Base-by-base conservation (phyloP, 2,113 vertebrate genomes). In the Cepphus grylle region DNA sequence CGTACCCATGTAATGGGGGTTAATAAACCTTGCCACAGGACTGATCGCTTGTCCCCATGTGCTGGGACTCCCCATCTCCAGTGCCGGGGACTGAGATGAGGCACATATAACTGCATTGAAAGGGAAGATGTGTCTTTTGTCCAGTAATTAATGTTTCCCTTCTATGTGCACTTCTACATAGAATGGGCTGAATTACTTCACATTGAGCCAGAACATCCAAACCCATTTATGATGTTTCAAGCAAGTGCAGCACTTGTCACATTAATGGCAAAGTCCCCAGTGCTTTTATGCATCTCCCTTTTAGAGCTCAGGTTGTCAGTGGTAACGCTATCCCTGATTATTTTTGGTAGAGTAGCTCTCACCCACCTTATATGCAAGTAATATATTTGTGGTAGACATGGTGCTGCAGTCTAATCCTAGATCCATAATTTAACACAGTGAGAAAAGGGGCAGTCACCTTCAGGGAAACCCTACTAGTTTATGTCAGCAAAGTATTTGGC, bases 311-410 rank as follows among this genome's bases (percentile, higher is more conserved):
- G 22, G 15, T 70, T 96, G 62, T 83, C 50, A 50, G 42, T 49
- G 66, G 63, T 71, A 78, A 84, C 17, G 63, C 61, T 81, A 84
- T 52, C 73, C 66, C 29, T 40, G 61, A 58, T 89, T 94, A 87
- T 96, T 97, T 96, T 93, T 84, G 83, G 90, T 65, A 74, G 47
- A 61, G 43, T 49, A 72, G 25, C 47, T 94, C 56, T 94, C 73
- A 76, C 32, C 12, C 34, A 58, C 25, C 43, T 91, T 89, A 23
- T 11, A 84, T 81, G 80, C 40, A 76, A 89, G 36, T 70, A 61
- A 23, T 66, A 17, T 6, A 0, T 69, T 94, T 83, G 21, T 45
- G 52, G 9, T 30, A 87, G 63, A 65, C 32, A 38, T 11, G 18
- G 27, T 52, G 36, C 67, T 93, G 47, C 40, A 77, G 52, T 65